Evolutionary conservation across 2,113 vertebrate genomes (phyloP).

Genomic region (Aspidoscelis tigris): DNA sequence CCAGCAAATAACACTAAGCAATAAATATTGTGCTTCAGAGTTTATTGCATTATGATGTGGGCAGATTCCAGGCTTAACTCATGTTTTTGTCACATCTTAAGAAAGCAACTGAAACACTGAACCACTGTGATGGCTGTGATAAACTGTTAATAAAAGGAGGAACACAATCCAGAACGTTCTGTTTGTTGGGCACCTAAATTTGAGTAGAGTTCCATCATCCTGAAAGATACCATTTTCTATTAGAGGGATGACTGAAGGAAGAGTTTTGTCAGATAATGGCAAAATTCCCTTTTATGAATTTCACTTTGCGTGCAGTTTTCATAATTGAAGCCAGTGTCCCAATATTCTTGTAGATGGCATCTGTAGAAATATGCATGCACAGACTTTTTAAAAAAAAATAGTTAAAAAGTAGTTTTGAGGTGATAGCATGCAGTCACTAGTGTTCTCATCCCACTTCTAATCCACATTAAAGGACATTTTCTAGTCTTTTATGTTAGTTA

Average conservation of each 20-base stretch:
- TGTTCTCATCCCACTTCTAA: no score
- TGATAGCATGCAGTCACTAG: no score
- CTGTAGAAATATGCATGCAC: not conserved
- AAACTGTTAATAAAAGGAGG: not conserved
- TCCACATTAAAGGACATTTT: no score
- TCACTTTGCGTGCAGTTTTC: not conserved
- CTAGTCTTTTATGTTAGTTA: no score
- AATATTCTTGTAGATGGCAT: not conserved
- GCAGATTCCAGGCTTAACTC: not conserved
- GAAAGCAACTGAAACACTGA: not conserved
- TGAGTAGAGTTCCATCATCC: not conserved
- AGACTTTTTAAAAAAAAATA: not conserved
- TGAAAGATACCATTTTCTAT: not conserved
- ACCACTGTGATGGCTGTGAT: not conserved
- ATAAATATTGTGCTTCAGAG: not conserved
- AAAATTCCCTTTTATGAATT: not conserved
- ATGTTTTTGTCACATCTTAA: not conserved
- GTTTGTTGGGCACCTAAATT: not conserved
- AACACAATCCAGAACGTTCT: not conserved
- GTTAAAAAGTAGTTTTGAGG: no score
- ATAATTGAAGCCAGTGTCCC: not conserved
- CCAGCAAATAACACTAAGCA: not conserved
- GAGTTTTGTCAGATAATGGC: not conserved
- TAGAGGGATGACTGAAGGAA: not conserved
- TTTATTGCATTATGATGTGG: not conserved